phyloP scores from a whole-genome alignment of 1,140 invertebrate species.

The Orius laevigatus region DNA sequence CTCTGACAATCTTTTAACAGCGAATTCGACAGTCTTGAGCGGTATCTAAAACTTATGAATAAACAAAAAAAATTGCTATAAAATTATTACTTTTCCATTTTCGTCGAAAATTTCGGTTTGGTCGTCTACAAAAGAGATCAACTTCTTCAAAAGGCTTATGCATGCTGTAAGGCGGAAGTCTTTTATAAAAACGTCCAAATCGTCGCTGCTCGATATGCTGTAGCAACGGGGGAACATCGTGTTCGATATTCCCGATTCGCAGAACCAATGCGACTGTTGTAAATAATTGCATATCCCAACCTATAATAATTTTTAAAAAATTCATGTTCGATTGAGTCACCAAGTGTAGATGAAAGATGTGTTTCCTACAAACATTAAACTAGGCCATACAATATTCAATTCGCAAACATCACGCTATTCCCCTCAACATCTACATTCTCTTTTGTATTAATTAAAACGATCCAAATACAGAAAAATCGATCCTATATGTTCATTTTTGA shows the following conservation, averaged over 20 bases:
- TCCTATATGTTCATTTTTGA: too few species aligned
- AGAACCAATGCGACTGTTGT: constrained; percentile 77
- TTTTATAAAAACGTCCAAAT: constrained; percentile 71
- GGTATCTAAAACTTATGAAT: constrained; percentile 29
- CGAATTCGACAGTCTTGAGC: constrained; percentile 55
- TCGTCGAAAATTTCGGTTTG: constrained; percentile 25
- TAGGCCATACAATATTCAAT: neutral
- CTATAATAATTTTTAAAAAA: constrained; percentile 22
- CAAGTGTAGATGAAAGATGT: neutral
- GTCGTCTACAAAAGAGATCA: constrained; percentile 38
- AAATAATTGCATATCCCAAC: constrained; percentile 61
- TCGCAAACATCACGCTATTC: neutral
- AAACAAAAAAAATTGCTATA: neutral
- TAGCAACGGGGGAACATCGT: constrained; percentile 76
- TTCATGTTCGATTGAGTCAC: neutral
- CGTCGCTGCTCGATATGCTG: constrained; percentile 68
- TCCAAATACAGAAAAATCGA: too few species aligned
- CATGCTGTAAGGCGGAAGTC: constrained; percentile 80
- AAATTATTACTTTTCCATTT: constrained; percentile 10
- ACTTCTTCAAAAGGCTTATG: constrained; percentile 60
- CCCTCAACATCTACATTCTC: neutral
- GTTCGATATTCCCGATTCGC: constrained; percentile 58
- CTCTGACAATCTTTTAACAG: constrained; percentile 55
- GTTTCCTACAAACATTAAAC: neutral
- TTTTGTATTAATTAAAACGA: too few species aligned